phyloP scores from a whole-genome alignment of 2,888 invertebrate genomes.

The Agrotis exclamationis region DNA sequence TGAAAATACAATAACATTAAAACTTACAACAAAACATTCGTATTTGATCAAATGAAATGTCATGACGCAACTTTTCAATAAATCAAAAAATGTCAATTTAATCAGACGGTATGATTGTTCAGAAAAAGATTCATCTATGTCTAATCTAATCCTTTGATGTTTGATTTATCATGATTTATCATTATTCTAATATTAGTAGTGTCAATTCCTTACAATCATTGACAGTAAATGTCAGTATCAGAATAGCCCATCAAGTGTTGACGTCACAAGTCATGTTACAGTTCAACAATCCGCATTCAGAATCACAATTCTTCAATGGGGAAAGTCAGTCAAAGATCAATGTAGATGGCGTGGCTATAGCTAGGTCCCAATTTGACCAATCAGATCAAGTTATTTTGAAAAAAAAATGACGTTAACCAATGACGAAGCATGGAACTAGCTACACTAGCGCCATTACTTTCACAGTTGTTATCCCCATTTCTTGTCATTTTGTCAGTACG shows the following conservation, averaged over 20 bases:
- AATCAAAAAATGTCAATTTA: constrained; percentile 38
- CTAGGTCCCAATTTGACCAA: neutral
- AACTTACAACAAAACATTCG: neutral
- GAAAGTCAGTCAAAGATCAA: neutral
- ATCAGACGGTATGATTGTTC: constrained; percentile 32
- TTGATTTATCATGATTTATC: constrained; percentile 10
- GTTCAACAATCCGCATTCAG: constrained; percentile 22
- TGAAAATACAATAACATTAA: constrained; percentile 17
- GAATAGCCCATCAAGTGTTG: constrained; percentile 18
- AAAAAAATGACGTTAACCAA: neutral
- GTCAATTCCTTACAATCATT: constrained; percentile 53
- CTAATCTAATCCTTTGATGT: constrained; percentile 13
- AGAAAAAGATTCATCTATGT: constrained; percentile 9
- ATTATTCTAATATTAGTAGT: constrained; percentile 17
- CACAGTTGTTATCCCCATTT: constrained; percentile 18
- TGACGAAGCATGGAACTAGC: neutral
- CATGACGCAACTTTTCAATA: constrained; percentile 7
- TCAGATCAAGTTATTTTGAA: neutral
- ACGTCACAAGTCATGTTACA: constrained; percentile 32
- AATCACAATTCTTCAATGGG: constrained; percentile 28
- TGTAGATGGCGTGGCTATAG: constrained; percentile 3
- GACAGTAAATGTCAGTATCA: constrained; percentile 29
- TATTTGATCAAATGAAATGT: constrained; percentile 22
- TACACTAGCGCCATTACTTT: neutral
- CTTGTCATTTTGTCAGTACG: constrained; percentile 24